These are phyloP conservation scores for Mormyrops attenuatus DNA, from an alignment of 2,797 vertebrate species.

Conservation along the genomic window DNA sequence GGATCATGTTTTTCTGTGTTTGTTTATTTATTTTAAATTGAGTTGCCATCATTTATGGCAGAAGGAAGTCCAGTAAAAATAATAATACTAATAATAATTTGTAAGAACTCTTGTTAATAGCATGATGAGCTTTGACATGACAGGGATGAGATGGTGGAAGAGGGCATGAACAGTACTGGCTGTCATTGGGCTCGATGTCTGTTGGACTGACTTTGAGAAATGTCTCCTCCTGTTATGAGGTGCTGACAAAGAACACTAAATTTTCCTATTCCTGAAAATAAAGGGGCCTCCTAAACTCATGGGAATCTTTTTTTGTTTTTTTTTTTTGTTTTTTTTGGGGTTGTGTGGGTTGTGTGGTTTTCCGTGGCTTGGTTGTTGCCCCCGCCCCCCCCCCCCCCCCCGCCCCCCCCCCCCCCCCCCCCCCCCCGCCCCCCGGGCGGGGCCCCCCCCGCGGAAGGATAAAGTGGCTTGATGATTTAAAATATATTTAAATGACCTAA, in stretches of 20 bases:
- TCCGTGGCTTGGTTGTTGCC: too few relatives aligned
- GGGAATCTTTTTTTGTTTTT: neutral
- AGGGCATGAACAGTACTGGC: neutral
- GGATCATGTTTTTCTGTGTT: neutral
- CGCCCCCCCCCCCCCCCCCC: too few relatives aligned
- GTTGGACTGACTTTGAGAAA: neutral
- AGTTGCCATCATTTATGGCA: neutral
- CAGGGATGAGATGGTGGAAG: neutral
- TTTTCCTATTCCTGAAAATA: neutral
- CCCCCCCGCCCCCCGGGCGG: too few relatives aligned
- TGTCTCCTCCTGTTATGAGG: neutral
- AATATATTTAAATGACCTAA: neutral
- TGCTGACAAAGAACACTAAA: neutral
- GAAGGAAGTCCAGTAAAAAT: neutral
- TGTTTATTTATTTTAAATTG: slow-evolving; percentile 1
- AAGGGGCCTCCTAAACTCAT: neutral
- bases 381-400: too few relatives aligned
- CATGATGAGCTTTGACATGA: neutral
- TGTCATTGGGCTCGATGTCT: neutral
- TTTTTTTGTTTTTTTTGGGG: too few relatives aligned
- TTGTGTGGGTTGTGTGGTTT: too few relatives aligned
- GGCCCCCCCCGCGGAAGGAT: neutral
- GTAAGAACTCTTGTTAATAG: neutral
- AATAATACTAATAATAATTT: neutral
- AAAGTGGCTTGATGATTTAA: neutral